Conservation (phyloP, 2,888 invertebrate genomes). For the Apotomis capreana region DNA sequence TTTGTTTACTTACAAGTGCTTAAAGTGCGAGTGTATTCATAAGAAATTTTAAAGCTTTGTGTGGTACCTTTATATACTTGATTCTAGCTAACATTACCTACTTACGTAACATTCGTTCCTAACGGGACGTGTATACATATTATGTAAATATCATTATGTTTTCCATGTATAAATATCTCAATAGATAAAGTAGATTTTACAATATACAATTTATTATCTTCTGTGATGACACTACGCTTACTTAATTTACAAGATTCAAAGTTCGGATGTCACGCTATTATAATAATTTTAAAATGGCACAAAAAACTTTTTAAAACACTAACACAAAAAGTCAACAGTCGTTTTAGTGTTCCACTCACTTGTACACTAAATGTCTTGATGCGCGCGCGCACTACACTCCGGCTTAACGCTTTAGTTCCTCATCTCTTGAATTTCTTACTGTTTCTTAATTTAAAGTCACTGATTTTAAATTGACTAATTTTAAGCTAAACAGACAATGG, state of each 20-base stretch:
- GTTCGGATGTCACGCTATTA: constrained; percentile 83
- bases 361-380: constrained; percentile 59
- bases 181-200: constrained; percentile 79
- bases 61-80: constrained; percentile 79
- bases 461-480: constrained; percentile 77
- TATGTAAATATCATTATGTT: constrained; percentile 80
- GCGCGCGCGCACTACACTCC: constrained; percentile 55
- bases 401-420: constrained; percentile 48
- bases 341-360: constrained; percentile 70
- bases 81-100: constrained; percentile 80
- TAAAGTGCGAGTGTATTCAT: constrained; percentile 82
- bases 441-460: constrained; percentile 48
- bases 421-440: constrained; percentile 46
- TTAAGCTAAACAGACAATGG: constrained; percentile 82
- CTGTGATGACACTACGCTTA: constrained; percentile 79
- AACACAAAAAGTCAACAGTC: constrained; percentile 81
- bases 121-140: constrained; percentile 83
- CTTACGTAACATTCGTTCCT: constrained; percentile 82
- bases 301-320: constrained; percentile 82
- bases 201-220: constrained; percentile 80
- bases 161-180: constrained; percentile 82
- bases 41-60: constrained; percentile 84
- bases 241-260: constrained; percentile 80
- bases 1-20: constrained; percentile 72
- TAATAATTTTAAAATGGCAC: constrained; percentile 82